Conservation (phyloP, 2,888 invertebrate species). For the Ditylenchus weischeri region DNA sequence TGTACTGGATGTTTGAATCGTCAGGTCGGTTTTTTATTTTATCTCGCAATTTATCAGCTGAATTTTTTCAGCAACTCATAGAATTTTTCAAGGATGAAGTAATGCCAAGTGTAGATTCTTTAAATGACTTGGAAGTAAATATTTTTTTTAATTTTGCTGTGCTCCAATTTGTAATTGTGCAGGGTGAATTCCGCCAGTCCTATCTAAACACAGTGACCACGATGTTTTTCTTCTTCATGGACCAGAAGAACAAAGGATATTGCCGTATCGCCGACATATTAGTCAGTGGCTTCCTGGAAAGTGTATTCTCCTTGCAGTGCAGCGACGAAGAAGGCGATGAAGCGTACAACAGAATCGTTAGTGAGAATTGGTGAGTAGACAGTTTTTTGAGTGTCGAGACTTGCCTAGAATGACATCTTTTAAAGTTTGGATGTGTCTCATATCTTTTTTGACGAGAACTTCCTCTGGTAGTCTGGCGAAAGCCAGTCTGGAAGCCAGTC, state of each 20-base stretch:
- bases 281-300: conserved; percentile 28
- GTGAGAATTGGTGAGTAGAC: conserved; percentile 7
- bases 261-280: conserved; percentile 23
- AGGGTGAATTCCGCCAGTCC: background rate
- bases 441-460: too few relatives aligned
- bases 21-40: conserved; percentile 11
- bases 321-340: conserved; percentile 20
- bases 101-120: conserved; percentile 12
- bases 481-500: too few relatives aligned
- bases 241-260: conserved; percentile 19
- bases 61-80: conserved; percentile 19
- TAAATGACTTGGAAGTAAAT: conserved; percentile 19
- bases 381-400: background rate
- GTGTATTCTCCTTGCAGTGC: conserved; percentile 19
- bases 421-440: background rate
- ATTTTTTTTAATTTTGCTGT: conserved; percentile 6
- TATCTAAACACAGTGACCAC: conserved; percentile 21
- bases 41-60: background rate
- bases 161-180: too few relatives aligned
- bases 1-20: conserved; percentile 19
- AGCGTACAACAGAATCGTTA: background rate
- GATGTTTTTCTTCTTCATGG: conserved; percentile 28
- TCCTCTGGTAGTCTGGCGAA: too few relatives aligned
- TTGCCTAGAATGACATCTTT: background rate
- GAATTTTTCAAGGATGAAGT: conserved; percentile 18